A percentile compares a stretch with the other conserved stretches of the same genome.
Conservation (phyloP, 2,797 vertebrate species). For the Acrossocheilus wenchowensis region DNA sequence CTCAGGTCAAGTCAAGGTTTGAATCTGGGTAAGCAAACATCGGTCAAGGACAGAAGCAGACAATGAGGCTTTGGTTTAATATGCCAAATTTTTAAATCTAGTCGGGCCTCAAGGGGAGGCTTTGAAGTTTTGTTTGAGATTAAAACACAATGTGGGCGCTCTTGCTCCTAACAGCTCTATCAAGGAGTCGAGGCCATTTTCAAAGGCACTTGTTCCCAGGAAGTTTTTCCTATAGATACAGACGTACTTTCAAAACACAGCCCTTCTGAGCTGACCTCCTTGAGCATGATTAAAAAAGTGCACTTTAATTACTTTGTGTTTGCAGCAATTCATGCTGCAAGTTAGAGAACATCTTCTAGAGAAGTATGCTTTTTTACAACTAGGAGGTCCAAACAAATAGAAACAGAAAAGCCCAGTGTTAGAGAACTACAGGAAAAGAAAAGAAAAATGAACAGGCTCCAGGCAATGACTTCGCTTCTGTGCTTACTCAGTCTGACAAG, state of each 20-base stretch:
- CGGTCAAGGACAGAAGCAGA: not conserved
- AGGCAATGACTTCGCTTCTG: slow-evolving; percentile 25
- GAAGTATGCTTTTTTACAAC: slow-evolving; percentile 5
- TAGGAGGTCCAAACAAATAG: slow-evolving; percentile 37
- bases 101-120: slow-evolving; percentile 28
- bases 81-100: slow-evolving; percentile 31
- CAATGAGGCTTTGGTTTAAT: slow-evolving; percentile 27
- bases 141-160: slow-evolving; percentile 32
- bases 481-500: slow-evolving; percentile 23
- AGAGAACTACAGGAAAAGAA: slow-evolving; percentile 23
- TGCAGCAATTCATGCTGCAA: slow-evolving; percentile 44
- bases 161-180: slow-evolving; percentile 42
- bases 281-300: slow-evolving; percentile 26
- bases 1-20: not conserved
- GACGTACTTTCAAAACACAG: slow-evolving; percentile 15
- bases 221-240: slow-evolving; percentile 14
- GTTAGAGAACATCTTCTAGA: slow-evolving; percentile 35
- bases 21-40: not conserved
- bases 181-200: slow-evolving; percentile 34
- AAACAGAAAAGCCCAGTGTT: slow-evolving; percentile 5
- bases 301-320: slow-evolving; percentile 59
- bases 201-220: slow-evolving; percentile 30
- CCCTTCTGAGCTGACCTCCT: slow-evolving; percentile 22
- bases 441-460: slow-evolving; percentile 12
- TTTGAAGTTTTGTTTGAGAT: slow-evolving; percentile 45